Evolutionary conservation across 1,140 invertebrate genomes (phyloP), one percentile per base, ranked within the genome.

Genomic region (Pomacea maculata): DNA sequence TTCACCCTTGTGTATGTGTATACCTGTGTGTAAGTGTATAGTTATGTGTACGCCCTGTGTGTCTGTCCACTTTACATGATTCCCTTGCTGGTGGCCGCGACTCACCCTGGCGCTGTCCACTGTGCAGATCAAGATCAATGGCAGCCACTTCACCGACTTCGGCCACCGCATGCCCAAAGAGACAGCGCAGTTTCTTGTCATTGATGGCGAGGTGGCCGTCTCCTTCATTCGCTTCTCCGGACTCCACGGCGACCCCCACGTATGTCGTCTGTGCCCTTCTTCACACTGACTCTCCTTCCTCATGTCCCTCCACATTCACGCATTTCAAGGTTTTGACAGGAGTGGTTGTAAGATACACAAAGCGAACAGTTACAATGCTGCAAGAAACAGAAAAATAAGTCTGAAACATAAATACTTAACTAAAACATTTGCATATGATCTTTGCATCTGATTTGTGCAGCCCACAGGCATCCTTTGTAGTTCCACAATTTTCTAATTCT

Each of bases 141-240:
- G 95, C 2, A 90, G 92, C 55, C 95, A 96, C 89, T 96, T 94
- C 88, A 93, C 94, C 63, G 94, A 96, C 90, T 97, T 96, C 88
- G 89, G 88, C 14, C 95, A 96, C 87, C 92, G 95, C 80, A 86
- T 96, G 11, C 94, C 95, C 19, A 84, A 85, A 74, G 83, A 85
- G 70, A 70, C 57, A 55, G 83, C 84, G 12, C 80, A 80, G 67
- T 83, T 78, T n/a, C 29, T 87, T 5, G 78, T 80, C 14, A 78
- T 78, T 61, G 7, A 52, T 12, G 76, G 79, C 11, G 76, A 77
- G 1, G 77, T 79, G 17, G 64, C 75, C 52, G 25, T 82, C 81
- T 79, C 63, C 73, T 82, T 29, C 72, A 74, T 82, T 75, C 70
- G 61, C 21, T 81, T 81, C 67, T 34, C 25, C 25, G 68, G 21